Evolutionary conservation across 2,797 vertebrate genomes (phyloP), one percentile per base, ranked within the genome.

Genomic region (Lepidocolaptes lacrymiger): DNA sequence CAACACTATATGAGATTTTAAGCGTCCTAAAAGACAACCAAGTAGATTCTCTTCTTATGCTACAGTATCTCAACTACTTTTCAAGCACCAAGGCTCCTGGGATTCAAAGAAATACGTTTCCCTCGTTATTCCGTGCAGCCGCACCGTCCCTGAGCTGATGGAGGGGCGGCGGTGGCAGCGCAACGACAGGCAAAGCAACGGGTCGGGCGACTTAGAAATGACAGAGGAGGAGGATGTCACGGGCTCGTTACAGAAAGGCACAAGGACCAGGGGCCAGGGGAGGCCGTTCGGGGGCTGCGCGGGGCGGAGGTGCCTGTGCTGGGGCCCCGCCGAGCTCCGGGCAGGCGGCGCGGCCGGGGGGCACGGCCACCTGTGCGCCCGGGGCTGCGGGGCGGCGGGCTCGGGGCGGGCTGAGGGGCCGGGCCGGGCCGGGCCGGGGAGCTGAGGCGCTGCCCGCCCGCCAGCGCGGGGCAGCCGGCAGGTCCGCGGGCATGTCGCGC

Each of bases 1-100:
- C 0, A 10, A 44, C 1, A 4, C 21, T 10, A 3, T 18, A 4
- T 4, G 15, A 84, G 34, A 73, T 4, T 30, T 0, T 12, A 87
- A 54, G 23, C 3, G 30, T 23, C 24, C 37, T 51, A 49, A 41
- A 66, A 73, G 46, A 19, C 48, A 59, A 55, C 2, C 20, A 46
- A 15, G 23, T 0, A 71, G 20, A n/a, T 41, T 56, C 22, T 28
- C 44, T 51, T 56, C 10, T 30, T 37, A n/a, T 0, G 14, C 18
- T 8, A 32, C 58, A 19, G 36, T 10, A 44, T 32, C 83, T 41
- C 48, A 44, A 9, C 49, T 52, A 22, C 61, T 59, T 66, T 39
- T 74, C 34, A 77, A 41, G 9, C 1, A 37, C 3, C n/a, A 28
- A n/a, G 27, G 46, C 22, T 88, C 39, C 67, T 6, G 34, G 10